phyloP scores from a whole-genome alignment of 2,888 invertebrate genomes.

The Prenolepis imparis region DNA sequence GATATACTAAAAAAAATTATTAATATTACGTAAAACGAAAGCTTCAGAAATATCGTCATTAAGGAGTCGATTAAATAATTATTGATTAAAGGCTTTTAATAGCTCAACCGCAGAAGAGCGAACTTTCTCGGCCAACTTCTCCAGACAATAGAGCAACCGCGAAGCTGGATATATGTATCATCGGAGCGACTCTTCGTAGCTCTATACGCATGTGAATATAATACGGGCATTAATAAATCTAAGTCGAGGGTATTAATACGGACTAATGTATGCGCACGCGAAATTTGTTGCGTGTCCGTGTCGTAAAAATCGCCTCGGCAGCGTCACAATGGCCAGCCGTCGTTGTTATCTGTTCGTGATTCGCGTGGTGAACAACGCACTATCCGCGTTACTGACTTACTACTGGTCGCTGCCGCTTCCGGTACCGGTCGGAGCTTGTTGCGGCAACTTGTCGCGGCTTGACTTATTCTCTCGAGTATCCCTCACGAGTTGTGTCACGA shows the following conservation, averaged over 20 bases:
- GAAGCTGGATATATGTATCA: conserved; percentile 84
- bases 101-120: not conserved
- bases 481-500: conserved; percentile 30
- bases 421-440: conserved; percentile 39
- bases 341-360: conserved; percentile 71
- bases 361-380: conserved; percentile 61
- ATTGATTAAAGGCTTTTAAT: not conserved
- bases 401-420: conserved; percentile 34
- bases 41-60: not conserved
- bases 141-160: conserved; percentile 81
- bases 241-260: conserved; percentile 83
- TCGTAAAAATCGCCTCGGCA: conserved; percentile 78
- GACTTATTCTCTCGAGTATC: conserved; percentile 43
- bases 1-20: not conserved
- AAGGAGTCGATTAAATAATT: not conserved
- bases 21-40: conserved; percentile 1
- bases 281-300: conserved; percentile 83
- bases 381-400: conserved; percentile 3
- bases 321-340: conserved; percentile 72
- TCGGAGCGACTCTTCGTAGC: conserved; percentile 70
- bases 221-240: conserved; percentile 85
- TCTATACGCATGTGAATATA: conserved; percentile 82
- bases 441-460: conserved; percentile 47
- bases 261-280: conserved; percentile 83
- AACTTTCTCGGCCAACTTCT: conserved; percentile 42